Evolutionary conservation across 2,113 vertebrate species (phyloP).

Genomic region (Oplegnathus fasciatus): DNA sequence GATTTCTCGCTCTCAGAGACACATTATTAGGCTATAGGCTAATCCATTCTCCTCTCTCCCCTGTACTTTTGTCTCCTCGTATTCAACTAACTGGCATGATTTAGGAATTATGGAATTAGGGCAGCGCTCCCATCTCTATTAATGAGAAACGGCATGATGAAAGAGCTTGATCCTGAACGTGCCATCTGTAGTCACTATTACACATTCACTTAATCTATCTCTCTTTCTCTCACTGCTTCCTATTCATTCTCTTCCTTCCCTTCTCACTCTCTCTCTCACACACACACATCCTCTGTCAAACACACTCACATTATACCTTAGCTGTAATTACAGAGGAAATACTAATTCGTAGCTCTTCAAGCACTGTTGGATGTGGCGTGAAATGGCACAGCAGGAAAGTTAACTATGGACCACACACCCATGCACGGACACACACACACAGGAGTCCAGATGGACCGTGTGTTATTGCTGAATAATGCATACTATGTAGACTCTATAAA

Average conservation of each 20-base stretch:
- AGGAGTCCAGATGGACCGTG: constrained; percentile 73
- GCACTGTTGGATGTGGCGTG: constrained; percentile 75
- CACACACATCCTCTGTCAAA: constrained; percentile 24
- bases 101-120: constrained; percentile 84
- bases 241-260: constrained; percentile 28
- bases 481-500: constrained; percentile 83
- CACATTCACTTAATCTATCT: constrained; percentile 64
- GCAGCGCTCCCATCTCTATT: constrained; percentile 78
- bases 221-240: constrained; percentile 51
- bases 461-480: constrained; percentile 84
- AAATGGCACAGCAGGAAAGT: constrained; percentile 74
- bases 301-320: constrained; percentile 45
- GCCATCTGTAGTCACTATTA: constrained; percentile 77
- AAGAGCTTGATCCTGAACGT: constrained; percentile 79
- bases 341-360: constrained; percentile 74
- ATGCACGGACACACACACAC: constrained; percentile 51
- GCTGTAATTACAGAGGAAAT: constrained; percentile 75
- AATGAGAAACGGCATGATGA: constrained; percentile 80
- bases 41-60: constrained; percentile 65
- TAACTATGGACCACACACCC: constrained; percentile 64
- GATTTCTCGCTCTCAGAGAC: constrained; percentile 49
- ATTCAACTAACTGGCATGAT: constrained; percentile 79
- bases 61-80: constrained; percentile 71
- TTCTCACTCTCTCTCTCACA: background rate
- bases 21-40: constrained; percentile 65